phyloP scores from a whole-genome alignment of 2,888 invertebrate genomes.

The Melinopterus prodromus region DNA sequence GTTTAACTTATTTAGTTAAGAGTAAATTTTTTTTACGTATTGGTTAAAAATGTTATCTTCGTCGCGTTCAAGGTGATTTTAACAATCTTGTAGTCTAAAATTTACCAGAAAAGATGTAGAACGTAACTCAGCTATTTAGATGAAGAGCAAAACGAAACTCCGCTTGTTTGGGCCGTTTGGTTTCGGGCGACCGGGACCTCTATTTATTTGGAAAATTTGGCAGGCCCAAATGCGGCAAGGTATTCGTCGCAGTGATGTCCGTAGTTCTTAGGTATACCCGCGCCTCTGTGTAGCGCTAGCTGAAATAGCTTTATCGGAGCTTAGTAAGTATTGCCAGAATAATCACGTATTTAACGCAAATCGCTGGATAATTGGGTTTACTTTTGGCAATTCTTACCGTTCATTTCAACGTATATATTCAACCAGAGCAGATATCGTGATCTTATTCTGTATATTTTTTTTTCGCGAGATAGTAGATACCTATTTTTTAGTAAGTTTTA shows the following conservation, averaged over 20 bases:
- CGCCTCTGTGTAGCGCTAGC: constrained; percentile 17
- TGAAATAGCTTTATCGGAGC: constrained; percentile 15
- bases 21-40: constrained; percentile 4
- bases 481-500: neutral
- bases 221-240: neutral
- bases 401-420: neutral
- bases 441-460: constrained; percentile 23
- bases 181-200: neutral
- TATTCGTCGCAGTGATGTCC: neutral
- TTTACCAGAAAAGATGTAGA: neutral
- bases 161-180: neutral
- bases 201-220: neutral
- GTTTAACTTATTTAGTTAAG: constrained; percentile 4
- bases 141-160: neutral
- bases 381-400: constrained; percentile 23
- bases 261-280: constrained; percentile 8
- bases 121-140: neutral
- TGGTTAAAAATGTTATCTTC: neutral
- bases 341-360: neutral
- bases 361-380: neutral
- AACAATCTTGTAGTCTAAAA: neutral
- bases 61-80: no score
- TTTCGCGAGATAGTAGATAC: neutral
- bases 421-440: neutral
- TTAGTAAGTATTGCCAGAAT: constrained; percentile 22